Evolutionary conservation across 1,140 invertebrate genomes (phyloP), one percentile per base, ranked within the genome.

Genomic region (Monochamus saltuarius): DNA sequence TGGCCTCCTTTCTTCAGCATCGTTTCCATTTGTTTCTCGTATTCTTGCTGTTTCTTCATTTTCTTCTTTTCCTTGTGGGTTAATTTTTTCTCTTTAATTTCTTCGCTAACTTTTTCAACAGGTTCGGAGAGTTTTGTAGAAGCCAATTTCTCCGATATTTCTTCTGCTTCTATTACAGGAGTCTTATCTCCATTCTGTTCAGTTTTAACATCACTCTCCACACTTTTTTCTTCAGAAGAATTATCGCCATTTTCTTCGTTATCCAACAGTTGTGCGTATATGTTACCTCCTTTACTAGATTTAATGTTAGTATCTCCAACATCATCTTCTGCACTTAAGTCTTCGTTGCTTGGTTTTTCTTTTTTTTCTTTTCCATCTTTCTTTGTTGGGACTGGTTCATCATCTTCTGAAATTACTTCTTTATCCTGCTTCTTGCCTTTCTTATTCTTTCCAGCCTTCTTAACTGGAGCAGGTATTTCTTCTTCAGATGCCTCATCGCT

Each of bases 11-110:
- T 91, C 72, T 92, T 93, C 0, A 91, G 88, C 78, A 96, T 80
- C 61, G 88, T 81, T 72, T 97, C 92, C 82, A 98, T 83, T 72
- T 96, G 90, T 68, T 91, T 90, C 67, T 97, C 90, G 80, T 94
- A 97, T 68, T 96, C 93, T 70, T 90, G 84, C 79, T 95, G 85
- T 59, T 97, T 97, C 74, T 96, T 95, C 51, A 95, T 69, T 74
- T 97, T 97, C 73, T 97, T 97, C 71, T 94, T 90, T 72, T 98
- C 95, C 77, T 97, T 98, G 71, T 96, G 92, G 9, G 92, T 93
- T 43, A 97, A 72, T 78, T 95, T 92, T 74, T 88, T 89, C 45
- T 86, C 80, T 61, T 56, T 46, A 7, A 35, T 45, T 59, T 69
- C 51, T 17, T 61, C 60, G 10, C 63, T 53, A 16, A n/a, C 17